Percentiles rank a stretch among this genome's conserved stretches.
Evolutionary conservation across 2,888 invertebrate species (phyloP).

Genomic region (Pollenia griseotomentosa): DNA sequence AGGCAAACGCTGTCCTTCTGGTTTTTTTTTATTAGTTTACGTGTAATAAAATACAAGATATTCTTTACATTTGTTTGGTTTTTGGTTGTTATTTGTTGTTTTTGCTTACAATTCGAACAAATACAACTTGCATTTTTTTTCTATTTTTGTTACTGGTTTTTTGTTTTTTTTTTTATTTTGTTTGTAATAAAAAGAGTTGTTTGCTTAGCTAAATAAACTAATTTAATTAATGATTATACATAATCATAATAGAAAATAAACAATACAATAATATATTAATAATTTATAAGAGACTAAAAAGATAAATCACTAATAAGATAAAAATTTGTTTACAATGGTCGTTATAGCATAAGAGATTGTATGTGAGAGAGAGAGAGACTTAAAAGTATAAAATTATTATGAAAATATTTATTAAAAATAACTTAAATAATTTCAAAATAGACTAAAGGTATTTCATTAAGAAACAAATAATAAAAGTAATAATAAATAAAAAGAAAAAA

Average conservation of each 20-base stretch:
- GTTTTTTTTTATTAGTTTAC: slow-evolving; percentile 82
- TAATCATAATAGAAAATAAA: slow-evolving; percentile 53
- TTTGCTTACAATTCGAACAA: slow-evolving; percentile 78
- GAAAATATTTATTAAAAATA: slow-evolving; percentile 13
- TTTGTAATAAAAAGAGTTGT: slow-evolving; percentile 68
- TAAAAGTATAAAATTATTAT: slow-evolving; percentile 25
- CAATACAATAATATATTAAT: slow-evolving; percentile 13
- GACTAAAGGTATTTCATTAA: slow-evolving; percentile 12
- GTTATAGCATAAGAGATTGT: slow-evolving; percentile 15
- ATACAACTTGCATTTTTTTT: slow-evolving; percentile 78
- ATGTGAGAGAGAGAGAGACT: not conserved
- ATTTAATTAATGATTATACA: slow-evolving; percentile 63
- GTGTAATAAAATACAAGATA: slow-evolving; percentile 84
- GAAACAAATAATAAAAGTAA: slow-evolving; percentile 34
- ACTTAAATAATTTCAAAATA: slow-evolving; percentile 23
- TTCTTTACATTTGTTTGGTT: slow-evolving; percentile 77
- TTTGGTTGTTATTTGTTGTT: slow-evolving; percentile 72
- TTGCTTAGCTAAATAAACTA: slow-evolving; percentile 67
- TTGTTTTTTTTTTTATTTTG: slow-evolving; percentile 51
- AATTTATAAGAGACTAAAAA: slow-evolving; percentile 49
- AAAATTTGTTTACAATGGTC: slow-evolving; percentile 26
- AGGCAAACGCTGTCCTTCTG: slow-evolving; percentile 84
- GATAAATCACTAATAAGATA: slow-evolving; percentile 30
- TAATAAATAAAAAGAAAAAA: slow-evolving; percentile 43
- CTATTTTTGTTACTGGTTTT: slow-evolving; percentile 51